Evolutionary conservation across 2,888 invertebrate genomes (phyloP), one percentile per base, ranked within the genome.

Genomic region (Formica aserva): DNA sequence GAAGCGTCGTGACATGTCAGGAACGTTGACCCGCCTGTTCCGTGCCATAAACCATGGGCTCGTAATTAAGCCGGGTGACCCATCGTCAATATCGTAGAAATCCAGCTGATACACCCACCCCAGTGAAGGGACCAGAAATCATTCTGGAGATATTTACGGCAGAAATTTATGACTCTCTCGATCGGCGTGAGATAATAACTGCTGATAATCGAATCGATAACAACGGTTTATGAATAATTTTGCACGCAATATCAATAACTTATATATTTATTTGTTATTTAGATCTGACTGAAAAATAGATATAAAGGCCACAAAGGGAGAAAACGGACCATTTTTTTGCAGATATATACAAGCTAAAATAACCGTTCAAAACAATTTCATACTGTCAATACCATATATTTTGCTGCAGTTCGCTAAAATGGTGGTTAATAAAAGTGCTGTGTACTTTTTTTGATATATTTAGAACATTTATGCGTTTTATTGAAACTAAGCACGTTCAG

Each of bases 11-110:
- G 66, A 85, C 82, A 71, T 71, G 60, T 83, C 82, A 71, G 63
- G 32, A 83, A 74, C 69, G 67, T 85, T 77, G 85, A 66, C 66
- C 57, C 76, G 76, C 60, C 72, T 80, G 80, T 82, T 82, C 69
- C 80, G 35, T 52, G 48, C 67, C 63, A 82, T 85, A 85, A 85
- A 86, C 72, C 82, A 76, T 67, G 67, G 26, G 52, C 52, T 77
- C 60, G 85, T 77, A 83, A 87, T 83, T 83, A 87, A 87, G 66
- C 76, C 29, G 15, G 48, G 38, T 22, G 32, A 72, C 41, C n/a
- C 69, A 62, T 29, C 55, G 55, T 32, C 38, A 38, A 38, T 35
- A 41, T 63, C 45, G 67, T 45, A 48, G 26, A 69, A 76, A 62
- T 65, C 32, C 22, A 62, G 55, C 18, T 63, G 67, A 72, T 66